phyloP scores from a whole-genome alignment of 2,797 vertebrate genomes.

The Periparus ater region DNA sequence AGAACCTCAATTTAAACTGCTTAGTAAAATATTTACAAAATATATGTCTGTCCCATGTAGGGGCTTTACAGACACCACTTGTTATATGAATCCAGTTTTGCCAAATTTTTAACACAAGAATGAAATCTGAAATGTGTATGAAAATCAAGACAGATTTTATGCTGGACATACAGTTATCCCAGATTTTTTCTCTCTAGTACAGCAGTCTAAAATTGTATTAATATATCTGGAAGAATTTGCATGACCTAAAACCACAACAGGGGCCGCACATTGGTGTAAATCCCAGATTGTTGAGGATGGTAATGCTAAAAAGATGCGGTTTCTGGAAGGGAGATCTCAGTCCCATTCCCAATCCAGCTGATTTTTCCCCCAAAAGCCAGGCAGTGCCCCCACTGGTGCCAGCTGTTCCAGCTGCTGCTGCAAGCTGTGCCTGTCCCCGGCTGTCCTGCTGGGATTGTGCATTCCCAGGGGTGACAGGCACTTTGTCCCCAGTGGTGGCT shows the following conservation, averaged over 20 bases:
- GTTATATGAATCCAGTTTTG: not conserved
- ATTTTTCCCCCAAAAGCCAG: not conserved
- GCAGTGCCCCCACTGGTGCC: accelerated
- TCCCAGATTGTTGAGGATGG: not conserved
- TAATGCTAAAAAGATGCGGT: not conserved
- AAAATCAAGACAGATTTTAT: not conserved
- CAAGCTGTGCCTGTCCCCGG: accelerated
- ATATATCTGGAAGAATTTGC: not conserved
- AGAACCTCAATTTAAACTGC: not conserved
- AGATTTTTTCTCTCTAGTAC: not conserved
- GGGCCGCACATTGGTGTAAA: accelerated
- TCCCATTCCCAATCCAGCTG: accelerated
- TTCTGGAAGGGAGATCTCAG: not conserved
- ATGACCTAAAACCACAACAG: not conserved
- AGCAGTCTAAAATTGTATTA: not conserved
- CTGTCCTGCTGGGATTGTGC: not conserved
- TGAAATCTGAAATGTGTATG: accelerated
- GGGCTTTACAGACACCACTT: not conserved
- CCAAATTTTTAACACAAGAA: not conserved
- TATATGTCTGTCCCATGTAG: accelerated
- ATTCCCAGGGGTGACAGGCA: not conserved
- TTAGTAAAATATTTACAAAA: not conserved
- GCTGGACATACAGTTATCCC: not conserved
- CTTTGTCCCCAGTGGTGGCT: accelerated
- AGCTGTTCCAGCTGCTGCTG: not conserved